Evolutionary conservation across 2,113 vertebrate species (phyloP).

Genomic region (Anguilla japonica): DNA sequence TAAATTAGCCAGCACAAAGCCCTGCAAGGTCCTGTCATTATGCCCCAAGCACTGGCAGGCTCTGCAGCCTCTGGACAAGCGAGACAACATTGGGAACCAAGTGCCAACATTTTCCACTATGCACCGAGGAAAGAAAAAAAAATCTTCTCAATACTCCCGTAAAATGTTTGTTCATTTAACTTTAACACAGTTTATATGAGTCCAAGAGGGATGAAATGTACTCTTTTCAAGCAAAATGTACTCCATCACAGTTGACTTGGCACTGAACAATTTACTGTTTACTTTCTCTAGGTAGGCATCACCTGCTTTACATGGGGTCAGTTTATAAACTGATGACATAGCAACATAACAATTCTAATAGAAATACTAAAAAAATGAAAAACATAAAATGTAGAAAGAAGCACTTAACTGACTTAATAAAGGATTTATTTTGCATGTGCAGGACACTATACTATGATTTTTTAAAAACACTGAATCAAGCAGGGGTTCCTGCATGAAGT

Average conservation of each 20-base stretch:
- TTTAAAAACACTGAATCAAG: background rate
- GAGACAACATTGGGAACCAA: constrained; percentile 49
- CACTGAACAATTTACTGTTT: no score
- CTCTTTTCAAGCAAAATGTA: no score
- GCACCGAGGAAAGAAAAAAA: constrained; percentile 33
- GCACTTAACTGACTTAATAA: background rate
- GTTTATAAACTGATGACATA: background rate
- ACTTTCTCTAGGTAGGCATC: background rate
- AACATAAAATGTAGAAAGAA: background rate
- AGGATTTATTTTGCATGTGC: background rate
- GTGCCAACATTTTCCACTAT: constrained; percentile 47
- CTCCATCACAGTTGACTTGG: no score
- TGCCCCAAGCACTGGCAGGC: constrained; percentile 60
- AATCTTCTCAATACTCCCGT: background rate
- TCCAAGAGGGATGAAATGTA: no score
- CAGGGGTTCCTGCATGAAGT: background rate
- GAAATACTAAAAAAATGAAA: background rate
- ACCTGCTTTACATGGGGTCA: background rate
- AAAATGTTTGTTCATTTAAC: no score
- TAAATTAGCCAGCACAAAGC: constrained; percentile 82
- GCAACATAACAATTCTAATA: background rate
- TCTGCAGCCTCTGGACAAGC: constrained; percentile 60
- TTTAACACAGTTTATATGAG: no score
- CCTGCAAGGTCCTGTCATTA: constrained; percentile 63
- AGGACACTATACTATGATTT: background rate